Conservation (phyloP, 2,797 vertebrate genomes). For the Ptychadena robeensis region DNA sequence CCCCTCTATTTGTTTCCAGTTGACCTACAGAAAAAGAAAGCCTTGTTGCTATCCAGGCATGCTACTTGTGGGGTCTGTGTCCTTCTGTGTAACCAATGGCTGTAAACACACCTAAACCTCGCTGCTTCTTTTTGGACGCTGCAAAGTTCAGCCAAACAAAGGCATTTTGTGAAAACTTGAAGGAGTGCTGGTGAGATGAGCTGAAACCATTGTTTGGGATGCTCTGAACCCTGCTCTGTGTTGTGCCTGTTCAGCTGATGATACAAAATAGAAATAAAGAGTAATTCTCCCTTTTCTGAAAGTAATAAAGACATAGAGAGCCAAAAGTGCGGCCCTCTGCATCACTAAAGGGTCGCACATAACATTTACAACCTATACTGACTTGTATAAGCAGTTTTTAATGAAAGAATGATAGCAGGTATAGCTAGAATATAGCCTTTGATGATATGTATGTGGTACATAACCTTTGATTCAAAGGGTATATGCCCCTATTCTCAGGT, state of each 20-base stretch:
- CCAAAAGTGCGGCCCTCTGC: no score
- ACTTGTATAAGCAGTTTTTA: no score
- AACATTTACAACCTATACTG: no score
- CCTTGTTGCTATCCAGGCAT: slow-evolving; percentile 42
- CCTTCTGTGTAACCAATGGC: slow-evolving; percentile 64
- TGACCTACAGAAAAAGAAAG: slow-evolving; percentile 51
- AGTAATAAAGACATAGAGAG: no score
- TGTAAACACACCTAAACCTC: slow-evolving; percentile 73
- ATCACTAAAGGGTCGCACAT: no score
- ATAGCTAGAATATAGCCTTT: no score
- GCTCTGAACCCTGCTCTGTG: slow-evolving; percentile 71
- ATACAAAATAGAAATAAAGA: slow-evolving; percentile 72
- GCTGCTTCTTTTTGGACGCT: slow-evolving; percentile 69
- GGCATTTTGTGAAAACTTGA: slow-evolving; percentile 51
- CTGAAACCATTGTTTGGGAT: slow-evolving; percentile 73
- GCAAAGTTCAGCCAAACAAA: slow-evolving; percentile 71
- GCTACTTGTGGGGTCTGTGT: slow-evolving; percentile 75
- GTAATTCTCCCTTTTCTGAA: no score
- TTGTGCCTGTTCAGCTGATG: slow-evolving; percentile 77
- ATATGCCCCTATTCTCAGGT: no score
- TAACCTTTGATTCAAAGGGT: no score
- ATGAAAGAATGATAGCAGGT: no score
- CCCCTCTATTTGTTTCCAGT: slow-evolving; percentile 50
- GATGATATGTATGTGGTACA: no score
- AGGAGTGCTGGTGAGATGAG: slow-evolving; percentile 69